Conservation (phyloP, 1,140 invertebrate species). For the Brachionus koreanus region DNA sequence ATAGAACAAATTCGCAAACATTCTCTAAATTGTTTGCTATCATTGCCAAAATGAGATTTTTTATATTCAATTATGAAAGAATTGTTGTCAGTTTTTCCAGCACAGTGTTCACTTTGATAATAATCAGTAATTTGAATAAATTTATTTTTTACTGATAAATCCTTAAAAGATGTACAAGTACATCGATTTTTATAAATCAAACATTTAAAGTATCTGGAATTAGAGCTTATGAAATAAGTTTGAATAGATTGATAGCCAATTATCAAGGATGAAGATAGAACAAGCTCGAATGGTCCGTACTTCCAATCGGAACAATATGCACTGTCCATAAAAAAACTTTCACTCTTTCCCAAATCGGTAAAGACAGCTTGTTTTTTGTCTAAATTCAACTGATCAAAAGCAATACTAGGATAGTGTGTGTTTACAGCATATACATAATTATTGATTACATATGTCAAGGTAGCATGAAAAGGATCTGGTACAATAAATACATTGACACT, state of each 20-base stretch:
- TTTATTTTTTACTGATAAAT: neutral
- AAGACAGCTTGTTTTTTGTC: neutral
- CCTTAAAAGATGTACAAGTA: constrained; percentile 18
- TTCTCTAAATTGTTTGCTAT: neutral
- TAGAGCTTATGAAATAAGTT: constrained; percentile 10
- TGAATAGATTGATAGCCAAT: neutral
- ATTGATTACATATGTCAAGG: neutral
- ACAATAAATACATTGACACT: neutral
- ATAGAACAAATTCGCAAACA: constrained; percentile 7
- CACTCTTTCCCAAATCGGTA: neutral
- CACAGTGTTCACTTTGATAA: neutral
- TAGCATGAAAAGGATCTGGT: constrained; percentile 32
- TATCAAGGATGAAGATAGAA: neutral
- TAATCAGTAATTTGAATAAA: constrained; percentile 1
- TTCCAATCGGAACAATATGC: neutral
- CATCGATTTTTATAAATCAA: neutral
- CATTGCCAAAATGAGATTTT: neutral
- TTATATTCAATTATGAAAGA: neutral
- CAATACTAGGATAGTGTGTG: neutral
- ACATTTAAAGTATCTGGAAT: constrained; percentile 9
- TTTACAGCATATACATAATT: constrained; percentile 15
- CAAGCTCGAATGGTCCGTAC: neutral
- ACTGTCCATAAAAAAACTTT: neutral
- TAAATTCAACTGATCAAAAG: neutral
- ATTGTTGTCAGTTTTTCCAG: neutral